Evolutionary conservation across 2,797 vertebrate genomes (phyloP).

Genomic region (Decapterus maruadsi): DNA sequence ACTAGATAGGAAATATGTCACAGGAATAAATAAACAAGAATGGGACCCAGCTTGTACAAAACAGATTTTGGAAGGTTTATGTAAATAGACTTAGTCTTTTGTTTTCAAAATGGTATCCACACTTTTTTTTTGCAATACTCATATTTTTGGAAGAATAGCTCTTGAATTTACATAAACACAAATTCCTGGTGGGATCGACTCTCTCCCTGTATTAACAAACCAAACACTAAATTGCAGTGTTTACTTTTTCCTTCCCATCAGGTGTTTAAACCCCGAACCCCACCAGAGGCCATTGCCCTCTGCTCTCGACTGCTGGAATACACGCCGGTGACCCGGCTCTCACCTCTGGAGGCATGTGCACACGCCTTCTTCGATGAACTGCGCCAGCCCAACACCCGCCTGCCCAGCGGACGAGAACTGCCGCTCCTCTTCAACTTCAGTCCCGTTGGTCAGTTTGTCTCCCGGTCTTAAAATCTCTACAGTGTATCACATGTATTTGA

Average conservation of each 20-base stretch:
- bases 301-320: conserved; percentile 95
- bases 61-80: neutral
- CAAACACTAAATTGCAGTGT: neutral
- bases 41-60: neutral
- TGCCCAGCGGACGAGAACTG: conserved; percentile 93
- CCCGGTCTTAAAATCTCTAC: neutral
- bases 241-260: conserved; percentile 49
- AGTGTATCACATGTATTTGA: neutral
- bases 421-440: conserved; percentile 96
- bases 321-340: conserved; percentile 93
- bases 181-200: neutral
- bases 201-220: neutral
- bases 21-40: neutral
- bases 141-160: neutral
- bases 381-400: conserved; percentile 90
- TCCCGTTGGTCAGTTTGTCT: conserved; percentile 88
- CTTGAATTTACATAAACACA: neutral
- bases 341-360: conserved; percentile 93
- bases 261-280: conserved; percentile 94
- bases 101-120: neutral
- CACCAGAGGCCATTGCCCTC: conserved; percentile 93
- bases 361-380: conserved; percentile 95
- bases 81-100: neutral
- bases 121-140: neutral
- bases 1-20: neutral